Evolutionary conservation across 2,797 vertebrate genomes (phyloP).

Genomic region (Phylloscopus collybita): DNA sequence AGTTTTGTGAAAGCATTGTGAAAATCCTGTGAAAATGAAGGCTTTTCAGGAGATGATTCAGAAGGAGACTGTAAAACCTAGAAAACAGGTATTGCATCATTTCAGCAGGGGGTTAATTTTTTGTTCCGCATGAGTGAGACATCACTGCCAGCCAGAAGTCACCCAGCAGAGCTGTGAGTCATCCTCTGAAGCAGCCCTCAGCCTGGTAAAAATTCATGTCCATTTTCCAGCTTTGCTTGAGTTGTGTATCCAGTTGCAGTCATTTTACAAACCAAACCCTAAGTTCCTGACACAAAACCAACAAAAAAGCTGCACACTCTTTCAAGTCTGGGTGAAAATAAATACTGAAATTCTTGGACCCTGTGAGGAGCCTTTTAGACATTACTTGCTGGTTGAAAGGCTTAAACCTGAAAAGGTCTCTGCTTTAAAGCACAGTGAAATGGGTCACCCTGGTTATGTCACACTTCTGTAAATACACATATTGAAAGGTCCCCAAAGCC

Average conservation of each 20-base stretch:
- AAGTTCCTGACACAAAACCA: neutral
- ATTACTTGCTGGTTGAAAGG: neutral
- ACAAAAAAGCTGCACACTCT: neutral
- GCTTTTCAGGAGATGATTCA: neutral
- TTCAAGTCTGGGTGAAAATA: neutral
- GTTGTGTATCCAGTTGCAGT: neutral
- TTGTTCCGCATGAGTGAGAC: fast-evolving
- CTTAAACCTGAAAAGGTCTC: neutral
- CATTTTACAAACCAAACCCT: neutral
- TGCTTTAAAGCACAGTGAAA: neutral
- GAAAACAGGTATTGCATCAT: neutral
- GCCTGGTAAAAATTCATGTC: fast-evolving
- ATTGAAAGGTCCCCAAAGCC: neutral
- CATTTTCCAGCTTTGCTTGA: neutral
- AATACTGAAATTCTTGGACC: neutral
- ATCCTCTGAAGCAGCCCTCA: neutral
- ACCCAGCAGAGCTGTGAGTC: neutral
- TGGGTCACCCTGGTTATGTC: neutral
- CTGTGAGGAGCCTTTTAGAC: neutral
- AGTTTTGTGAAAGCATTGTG: fast-evolving
- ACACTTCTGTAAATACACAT: neutral
- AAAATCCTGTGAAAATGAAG: neutral
- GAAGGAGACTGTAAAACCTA: neutral
- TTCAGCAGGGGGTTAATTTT: neutral
- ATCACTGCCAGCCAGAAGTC: neutral